These are phyloP conservation scores for Chironomus striatipennis DNA, from an alignment of 1,140 invertebrate species.

Conservation along the genomic window DNA sequence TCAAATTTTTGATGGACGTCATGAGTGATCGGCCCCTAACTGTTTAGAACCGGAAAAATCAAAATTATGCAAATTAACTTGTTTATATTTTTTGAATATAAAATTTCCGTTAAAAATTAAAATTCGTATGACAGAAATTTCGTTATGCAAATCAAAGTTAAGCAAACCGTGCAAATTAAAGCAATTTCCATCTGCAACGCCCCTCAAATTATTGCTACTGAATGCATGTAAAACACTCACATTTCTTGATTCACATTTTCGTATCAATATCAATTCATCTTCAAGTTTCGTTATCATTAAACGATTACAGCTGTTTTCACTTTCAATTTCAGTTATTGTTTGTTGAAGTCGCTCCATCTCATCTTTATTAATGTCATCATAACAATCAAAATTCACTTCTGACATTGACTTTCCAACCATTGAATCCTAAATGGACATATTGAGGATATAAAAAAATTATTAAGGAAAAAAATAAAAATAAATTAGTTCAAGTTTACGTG, in stretches of 20 bases:
- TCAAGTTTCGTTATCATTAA: neutral
- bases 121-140: too few relatives aligned
- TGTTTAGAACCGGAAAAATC: too few relatives aligned
- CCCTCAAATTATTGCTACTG: neutral
- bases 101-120: too few relatives aligned
- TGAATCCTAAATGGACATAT: neutral
- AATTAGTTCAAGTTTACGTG: neutral
- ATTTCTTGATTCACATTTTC: slow-evolving; percentile 5
- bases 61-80: too few relatives aligned
- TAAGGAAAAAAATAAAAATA: neutral
- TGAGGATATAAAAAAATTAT: neutral
- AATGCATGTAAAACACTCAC: neutral
- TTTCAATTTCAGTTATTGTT: neutral
- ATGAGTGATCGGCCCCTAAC: too few relatives aligned
- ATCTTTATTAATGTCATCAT: neutral
- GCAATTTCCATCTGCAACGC: too few relatives aligned
- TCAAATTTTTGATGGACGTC: too few relatives aligned
- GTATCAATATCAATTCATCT: neutral
- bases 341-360: neutral
- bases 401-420: neutral
- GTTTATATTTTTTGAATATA: too few relatives aligned
- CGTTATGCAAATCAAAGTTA: too few relatives aligned
- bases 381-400: neutral
- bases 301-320: slow-evolving; percentile 17
- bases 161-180: too few relatives aligned